Percentiles rank a stretch among this genome's conserved stretches.
Conservation (phyloP, 1,140 invertebrate species). For the Hestina assimilis region DNA sequence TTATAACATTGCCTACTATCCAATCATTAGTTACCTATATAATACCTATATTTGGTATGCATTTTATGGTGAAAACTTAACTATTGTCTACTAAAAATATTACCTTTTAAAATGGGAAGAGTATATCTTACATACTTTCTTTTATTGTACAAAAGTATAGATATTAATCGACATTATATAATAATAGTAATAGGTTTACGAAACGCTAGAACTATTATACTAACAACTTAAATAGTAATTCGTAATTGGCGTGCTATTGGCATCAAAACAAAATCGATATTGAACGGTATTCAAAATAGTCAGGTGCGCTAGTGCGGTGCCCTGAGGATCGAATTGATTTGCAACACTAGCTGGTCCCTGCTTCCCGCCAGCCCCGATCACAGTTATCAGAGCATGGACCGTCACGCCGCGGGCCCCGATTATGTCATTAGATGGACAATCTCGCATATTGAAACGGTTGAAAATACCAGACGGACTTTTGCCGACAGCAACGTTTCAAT, state of each 20-base stretch:
- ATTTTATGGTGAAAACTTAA: too few species aligned
- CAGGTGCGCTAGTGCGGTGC: slow-evolving; percentile 30
- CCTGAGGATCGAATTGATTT: slow-evolving; percentile 57
- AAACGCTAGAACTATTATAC: neutral
- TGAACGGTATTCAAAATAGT: slow-evolving; percentile 30
- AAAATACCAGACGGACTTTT: slow-evolving; percentile 44
- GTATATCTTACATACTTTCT: too few species aligned
- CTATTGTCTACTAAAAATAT: too few species aligned
- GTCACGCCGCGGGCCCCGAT: slow-evolving; percentile 49
- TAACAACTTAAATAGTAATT: slow-evolving; percentile 7
- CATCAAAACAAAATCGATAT: slow-evolving; percentile 20
- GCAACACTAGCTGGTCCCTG: slow-evolving; percentile 37
- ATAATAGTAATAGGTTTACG: neutral
- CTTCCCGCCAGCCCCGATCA: slow-evolving; percentile 41
- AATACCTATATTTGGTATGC: too few species aligned
- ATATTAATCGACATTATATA: neutral
- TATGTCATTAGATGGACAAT: slow-evolving; percentile 58
- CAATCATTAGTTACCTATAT: too few species aligned
- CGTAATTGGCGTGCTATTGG: slow-evolving; percentile 11
- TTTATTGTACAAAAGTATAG: too few species aligned
- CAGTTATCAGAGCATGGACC: slow-evolving; percentile 42
- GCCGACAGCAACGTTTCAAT: slow-evolving; percentile 45
- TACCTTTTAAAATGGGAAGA: too few species aligned
- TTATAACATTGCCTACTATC: too few species aligned
- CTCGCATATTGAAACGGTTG: slow-evolving; percentile 44